Base-by-base conservation (phyloP, 2,797 vertebrate genomes). In the Scyliorhinus canicula region DNA sequence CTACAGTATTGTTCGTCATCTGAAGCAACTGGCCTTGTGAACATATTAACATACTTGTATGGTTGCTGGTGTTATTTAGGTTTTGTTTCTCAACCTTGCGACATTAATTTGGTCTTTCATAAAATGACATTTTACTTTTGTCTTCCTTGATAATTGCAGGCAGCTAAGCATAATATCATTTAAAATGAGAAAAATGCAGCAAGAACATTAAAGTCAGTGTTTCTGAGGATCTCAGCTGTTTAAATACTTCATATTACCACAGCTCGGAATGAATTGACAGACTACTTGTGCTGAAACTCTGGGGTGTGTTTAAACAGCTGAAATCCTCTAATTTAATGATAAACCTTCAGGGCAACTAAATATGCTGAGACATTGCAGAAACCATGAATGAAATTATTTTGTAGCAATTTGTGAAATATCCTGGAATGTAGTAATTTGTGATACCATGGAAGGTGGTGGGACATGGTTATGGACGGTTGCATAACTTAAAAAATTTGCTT, bases 151-250 rank as follows among this genome's bases (percentile, higher is more conserved):
- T 19, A 7, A 57, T 55, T 31, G 55, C 12, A 35, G 16, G 12
- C 1, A 11, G 14, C 52, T 88, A 88, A 88, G 85, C 31, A 57
- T 88, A 50, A 57, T 19, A 11, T 85, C 12, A 79, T 79, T 47
- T 47, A 47, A 82, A 82, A 82, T 82, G 35, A 35, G 86, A 90
- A 90, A 90, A 90, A 90, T 60, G 11, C 55, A 55, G 28, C 47
- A 52, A 88, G 50, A 4, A 19, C 86, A 35, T 90, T 60, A 57
- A 55, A 60, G 52, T 55, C 35, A 52, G 31, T 90, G 52, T 90
- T 24, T 90, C 31, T 9, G 35, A 35, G 86, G 55, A n/a, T n/a
- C 55, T 90, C 86, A 90, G 86, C 86, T 90, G 86, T 90, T 90
- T 60, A 90, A 57, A 57, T 35, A 60, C 52, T 60, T 90, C 55